These are phyloP conservation scores for Montipora sp. DNA, from an alignment of 64 coral and sea anemone species.

Conservation along the genomic window DNA sequence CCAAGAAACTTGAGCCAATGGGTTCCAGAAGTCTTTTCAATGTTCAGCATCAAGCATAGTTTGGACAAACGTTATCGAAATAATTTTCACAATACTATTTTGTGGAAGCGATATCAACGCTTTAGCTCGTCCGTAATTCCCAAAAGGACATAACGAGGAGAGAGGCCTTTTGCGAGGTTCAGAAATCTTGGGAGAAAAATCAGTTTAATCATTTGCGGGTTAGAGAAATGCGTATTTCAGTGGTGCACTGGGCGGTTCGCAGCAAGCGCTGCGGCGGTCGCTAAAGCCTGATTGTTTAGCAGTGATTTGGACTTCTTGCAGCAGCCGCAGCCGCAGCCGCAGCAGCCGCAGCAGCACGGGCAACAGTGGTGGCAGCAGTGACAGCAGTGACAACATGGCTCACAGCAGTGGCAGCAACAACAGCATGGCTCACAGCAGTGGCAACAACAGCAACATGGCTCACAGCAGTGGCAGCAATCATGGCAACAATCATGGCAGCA, in stretches of 20 bases:
- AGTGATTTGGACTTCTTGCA: conserved; percentile 74
- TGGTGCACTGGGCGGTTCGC: conserved; percentile 22
- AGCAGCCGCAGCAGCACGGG: conserved; percentile 51
- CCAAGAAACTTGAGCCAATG: no score
- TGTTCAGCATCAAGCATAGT: no score
- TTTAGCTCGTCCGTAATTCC: no score
- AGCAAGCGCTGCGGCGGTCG: conserved; percentile 10
- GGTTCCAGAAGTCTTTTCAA: no score
- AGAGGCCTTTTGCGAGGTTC: no score
- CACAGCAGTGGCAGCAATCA: conserved; percentile 58
- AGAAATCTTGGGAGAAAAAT: background rate
- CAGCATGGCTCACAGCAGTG: conserved; percentile 67
- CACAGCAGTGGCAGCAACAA: conserved; percentile 48
- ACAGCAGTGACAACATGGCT: conserved; percentile 52
- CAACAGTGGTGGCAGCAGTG: conserved; percentile 72
- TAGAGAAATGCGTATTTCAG: background rate
- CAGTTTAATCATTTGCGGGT: background rate
- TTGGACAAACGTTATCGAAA: no score
- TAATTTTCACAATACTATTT: no score
- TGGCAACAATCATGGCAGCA: conserved; percentile 63
- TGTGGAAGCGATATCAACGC: no score
- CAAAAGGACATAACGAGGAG: no score
- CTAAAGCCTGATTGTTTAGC: conserved; percentile 16
- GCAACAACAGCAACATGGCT: conserved; percentile 71
- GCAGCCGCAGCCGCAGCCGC: conserved; percentile 50